A percentile compares a stretch with the other conserved stretches of the same genome.
phyloP scores from a whole-genome alignment of 2,888 invertebrate species.

The Entomobrya proxima region DNA sequence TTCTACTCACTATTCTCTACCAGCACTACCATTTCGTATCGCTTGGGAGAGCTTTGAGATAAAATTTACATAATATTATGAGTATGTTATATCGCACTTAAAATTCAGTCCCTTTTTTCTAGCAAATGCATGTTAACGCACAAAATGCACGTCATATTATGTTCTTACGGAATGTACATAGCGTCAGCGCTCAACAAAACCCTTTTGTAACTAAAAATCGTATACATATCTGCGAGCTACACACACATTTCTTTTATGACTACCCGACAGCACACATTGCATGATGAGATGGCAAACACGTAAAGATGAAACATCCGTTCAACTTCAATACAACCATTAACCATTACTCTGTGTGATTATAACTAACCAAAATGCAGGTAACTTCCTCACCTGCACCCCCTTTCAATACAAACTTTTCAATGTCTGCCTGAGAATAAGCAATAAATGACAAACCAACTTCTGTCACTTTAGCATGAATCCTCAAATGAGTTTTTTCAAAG shows the following conservation, averaged over 20 bases:
- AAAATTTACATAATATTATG: constrained; percentile 47
- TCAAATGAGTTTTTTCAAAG: no score
- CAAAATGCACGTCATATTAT: constrained; percentile 11
- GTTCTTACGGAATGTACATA: neutral
- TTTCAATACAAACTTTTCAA: neutral
- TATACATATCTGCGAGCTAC: neutral
- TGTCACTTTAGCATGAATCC: no score
- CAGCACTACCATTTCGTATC: constrained; percentile 12
- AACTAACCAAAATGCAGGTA: neutral
- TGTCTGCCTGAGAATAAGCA: no score
- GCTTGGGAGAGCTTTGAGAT: constrained; percentile 21
- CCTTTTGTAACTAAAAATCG: neutral
- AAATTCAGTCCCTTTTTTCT: constrained; percentile 28
- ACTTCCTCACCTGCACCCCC: constrained; percentile 20
- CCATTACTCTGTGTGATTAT: neutral
- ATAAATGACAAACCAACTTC: neutral
- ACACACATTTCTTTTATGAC: constrained; percentile 31
- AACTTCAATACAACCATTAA: neutral
- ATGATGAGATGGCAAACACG: constrained; percentile 42
- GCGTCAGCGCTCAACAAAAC: neutral
- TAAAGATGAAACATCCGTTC: constrained; percentile 41
- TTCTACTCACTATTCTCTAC: constrained; percentile 21
- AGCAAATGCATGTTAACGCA: constrained; percentile 23
- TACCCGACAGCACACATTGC: constrained; percentile 33
- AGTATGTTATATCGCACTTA: constrained; percentile 8